These are phyloP conservation scores for Sinocyclocheilus maitianheensis DNA, from an alignment of 2,113 vertebrate genomes.

Conservation along the genomic window DNA sequence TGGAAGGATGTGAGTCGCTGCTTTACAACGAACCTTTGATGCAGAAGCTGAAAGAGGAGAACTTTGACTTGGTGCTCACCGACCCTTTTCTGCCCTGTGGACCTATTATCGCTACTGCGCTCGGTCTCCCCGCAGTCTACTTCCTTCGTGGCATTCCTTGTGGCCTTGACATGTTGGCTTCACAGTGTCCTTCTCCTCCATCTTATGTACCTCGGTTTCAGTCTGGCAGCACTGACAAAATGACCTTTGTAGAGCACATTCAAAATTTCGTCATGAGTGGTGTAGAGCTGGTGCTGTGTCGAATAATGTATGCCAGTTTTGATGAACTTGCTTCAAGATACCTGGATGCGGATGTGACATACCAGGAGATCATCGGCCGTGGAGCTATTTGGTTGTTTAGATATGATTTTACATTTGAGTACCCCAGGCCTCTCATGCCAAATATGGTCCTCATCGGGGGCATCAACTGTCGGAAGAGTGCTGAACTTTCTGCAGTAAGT, in stretches of 20 bases:
- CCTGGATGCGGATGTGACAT: constrained; percentile 63
- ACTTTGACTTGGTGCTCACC: constrained; percentile 73
- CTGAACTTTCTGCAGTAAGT: constrained; percentile 63
- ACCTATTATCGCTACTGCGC: constrained; percentile 67
- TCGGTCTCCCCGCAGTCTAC: constrained; percentile 72
- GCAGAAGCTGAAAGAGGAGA: constrained; percentile 59
- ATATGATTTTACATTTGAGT: constrained; percentile 76
- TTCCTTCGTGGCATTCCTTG: constrained; percentile 71
- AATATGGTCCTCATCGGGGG: constrained; percentile 73
- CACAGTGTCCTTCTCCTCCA: constrained; percentile 69
- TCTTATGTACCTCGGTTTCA: constrained; percentile 69
- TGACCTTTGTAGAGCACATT: constrained; percentile 69
- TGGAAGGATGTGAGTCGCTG: constrained; percentile 55
- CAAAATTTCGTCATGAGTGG: constrained; percentile 67
- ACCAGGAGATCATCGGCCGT: constrained; percentile 67
- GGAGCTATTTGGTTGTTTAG: constrained; percentile 74
- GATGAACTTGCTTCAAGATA: constrained; percentile 65
- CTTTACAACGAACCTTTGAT: constrained; percentile 67
- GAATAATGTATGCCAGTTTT: constrained; percentile 36
- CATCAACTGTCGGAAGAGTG: constrained; percentile 63
- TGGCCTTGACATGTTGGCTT: constrained; percentile 59
- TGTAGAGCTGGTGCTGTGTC: constrained; percentile 47
- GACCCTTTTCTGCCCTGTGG: constrained; percentile 76
- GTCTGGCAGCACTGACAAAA: constrained; percentile 58
- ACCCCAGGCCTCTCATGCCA: constrained; percentile 76